A percentile compares a stretch with the other conserved stretches of the same genome.
Conservation (phyloP, 2,113 vertebrate species). For the Girardinichthys multiradiatus region DNA sequence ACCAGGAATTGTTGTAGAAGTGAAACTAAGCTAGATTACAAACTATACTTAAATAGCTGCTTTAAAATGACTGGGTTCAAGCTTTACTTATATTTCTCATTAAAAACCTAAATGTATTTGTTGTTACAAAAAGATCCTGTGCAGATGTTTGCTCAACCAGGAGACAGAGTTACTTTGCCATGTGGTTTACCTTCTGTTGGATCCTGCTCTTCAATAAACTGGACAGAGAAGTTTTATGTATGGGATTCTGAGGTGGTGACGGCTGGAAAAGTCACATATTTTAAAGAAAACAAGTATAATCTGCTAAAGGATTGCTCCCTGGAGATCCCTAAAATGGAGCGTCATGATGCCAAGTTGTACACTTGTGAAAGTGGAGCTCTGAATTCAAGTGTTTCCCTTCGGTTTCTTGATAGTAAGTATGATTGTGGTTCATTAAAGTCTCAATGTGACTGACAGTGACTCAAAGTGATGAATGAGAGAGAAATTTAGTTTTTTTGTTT, state of each 20-base stretch:
- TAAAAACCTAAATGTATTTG: not conserved
- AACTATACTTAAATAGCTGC: too few relatives aligned
- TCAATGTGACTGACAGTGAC: not conserved
- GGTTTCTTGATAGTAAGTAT: constrained; percentile 45
- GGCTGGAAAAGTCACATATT: constrained; percentile 19
- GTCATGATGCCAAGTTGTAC: constrained; percentile 41
- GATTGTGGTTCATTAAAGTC: not conserved
- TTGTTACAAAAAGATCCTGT: constrained; percentile 13
- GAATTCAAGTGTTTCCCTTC: constrained; percentile 36
- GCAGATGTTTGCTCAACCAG: constrained; percentile 32
- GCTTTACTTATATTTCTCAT: too few relatives aligned
- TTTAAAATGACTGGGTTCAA: too few relatives aligned
- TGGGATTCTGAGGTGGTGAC: constrained; percentile 15
- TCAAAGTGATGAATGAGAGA: not conserved
- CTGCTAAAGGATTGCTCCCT: constrained; percentile 57
- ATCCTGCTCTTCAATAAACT: constrained; percentile 51
- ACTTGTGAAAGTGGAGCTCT: constrained; percentile 22
- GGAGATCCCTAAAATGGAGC: constrained; percentile 20
- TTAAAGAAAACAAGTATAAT: not conserved
- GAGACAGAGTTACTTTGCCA: constrained; percentile 51
- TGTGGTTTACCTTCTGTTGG: constrained; percentile 28
- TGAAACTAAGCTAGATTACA: too few relatives aligned
- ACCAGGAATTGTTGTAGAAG: too few relatives aligned
- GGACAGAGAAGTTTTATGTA: constrained; percentile 5
- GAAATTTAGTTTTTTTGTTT: constrained; percentile 7